Conservation (phyloP, 2,888 invertebrate genomes). For the Folsomia candida region DNA sequence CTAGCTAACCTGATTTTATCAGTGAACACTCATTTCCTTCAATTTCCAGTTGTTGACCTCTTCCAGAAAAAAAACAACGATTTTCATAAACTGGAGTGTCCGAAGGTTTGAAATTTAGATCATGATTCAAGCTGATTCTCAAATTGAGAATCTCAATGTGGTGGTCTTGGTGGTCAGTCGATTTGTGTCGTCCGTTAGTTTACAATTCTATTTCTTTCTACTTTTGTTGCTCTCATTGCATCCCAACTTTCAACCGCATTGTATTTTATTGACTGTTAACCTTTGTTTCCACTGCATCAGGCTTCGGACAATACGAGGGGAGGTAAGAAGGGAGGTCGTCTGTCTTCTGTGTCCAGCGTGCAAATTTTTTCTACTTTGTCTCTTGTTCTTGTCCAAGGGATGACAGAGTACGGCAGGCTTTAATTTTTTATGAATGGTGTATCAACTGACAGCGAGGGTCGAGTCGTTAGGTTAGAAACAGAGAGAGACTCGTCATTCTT, state of each 20-base stretch:
- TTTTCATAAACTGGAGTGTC: no score
- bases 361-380: neutral
- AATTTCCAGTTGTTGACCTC: no score
- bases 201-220: neutral
- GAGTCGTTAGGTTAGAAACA: no score
- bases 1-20: no score
- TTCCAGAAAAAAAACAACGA: no score
- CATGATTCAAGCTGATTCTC: no score
- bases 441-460: neutral
- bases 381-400: neutral
- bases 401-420: neutral
- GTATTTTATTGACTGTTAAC: neutral
- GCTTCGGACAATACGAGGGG: neutral
- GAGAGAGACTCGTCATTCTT: no score
- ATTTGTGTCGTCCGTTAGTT: constrained; percentile 13
- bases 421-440: neutral
- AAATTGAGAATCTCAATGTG: no score
- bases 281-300: neutral
- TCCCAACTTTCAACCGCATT: neutral
- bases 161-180: no score
- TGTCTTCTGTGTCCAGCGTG: neutral
- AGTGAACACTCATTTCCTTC: no score
- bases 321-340: neutral
- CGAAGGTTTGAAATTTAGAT: no score
- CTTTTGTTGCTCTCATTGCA: no score